Evolutionary conservation across 2,888 invertebrate species (phyloP).

Genomic region (Cepaea hortensis): DNA sequence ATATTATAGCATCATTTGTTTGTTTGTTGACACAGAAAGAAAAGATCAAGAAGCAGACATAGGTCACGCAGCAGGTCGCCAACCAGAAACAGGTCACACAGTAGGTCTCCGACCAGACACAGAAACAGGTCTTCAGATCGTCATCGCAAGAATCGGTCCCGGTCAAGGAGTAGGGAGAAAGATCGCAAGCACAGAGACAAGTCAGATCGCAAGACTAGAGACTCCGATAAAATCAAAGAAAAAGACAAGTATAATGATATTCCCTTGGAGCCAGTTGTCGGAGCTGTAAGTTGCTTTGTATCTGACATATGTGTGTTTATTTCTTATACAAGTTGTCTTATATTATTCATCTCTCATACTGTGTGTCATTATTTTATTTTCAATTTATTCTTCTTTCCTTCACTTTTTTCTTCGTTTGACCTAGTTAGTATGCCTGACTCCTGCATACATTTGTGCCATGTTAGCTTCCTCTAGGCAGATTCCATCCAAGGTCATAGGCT

Average conservation of each 20-base stretch:
- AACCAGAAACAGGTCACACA: conserved; percentile 52
- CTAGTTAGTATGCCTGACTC: too few species aligned
- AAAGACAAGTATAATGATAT: conserved; percentile 64
- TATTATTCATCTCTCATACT: too few species aligned
- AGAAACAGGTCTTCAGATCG: conserved; percentile 58
- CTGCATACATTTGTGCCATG: too few species aligned
- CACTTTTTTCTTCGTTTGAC: too few species aligned
- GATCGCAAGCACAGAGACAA: conserved; percentile 52
- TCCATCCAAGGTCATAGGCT: too few species aligned
- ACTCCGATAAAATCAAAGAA: conserved; percentile 51
- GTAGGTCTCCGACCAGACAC: conserved; percentile 54
- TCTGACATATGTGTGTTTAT: not conserved
- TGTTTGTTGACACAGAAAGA: conserved; percentile 46
- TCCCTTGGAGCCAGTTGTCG: conserved; percentile 78
- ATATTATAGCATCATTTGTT: not conserved
- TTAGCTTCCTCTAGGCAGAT: too few species aligned
- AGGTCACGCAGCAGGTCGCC: conserved; percentile 57
- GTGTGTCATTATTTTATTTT: too few species aligned
- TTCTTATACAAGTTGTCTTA: not conserved
- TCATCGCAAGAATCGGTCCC: conserved; percentile 58
- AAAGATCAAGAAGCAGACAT: conserved; percentile 53
- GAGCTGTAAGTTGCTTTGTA: conserved; percentile 71
- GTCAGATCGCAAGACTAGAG: conserved; percentile 50
- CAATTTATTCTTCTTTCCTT: too few species aligned
- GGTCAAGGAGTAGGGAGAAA: conserved; percentile 62